These are phyloP conservation scores for Acrossocheilus wenchowensis DNA, from an alignment of 2,797 vertebrate species.

Conservation along the genomic window DNA sequence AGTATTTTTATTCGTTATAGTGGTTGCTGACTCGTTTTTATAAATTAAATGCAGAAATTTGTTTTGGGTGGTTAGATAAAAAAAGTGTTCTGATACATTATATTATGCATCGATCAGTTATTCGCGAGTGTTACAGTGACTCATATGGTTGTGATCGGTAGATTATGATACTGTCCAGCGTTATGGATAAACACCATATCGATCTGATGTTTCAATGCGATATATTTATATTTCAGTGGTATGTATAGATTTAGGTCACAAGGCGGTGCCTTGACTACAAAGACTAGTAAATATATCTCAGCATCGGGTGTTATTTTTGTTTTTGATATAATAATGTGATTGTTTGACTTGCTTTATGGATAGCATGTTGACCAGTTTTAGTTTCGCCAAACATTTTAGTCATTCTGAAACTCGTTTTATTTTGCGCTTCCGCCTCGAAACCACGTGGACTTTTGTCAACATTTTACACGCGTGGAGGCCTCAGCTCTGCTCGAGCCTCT, in stretches of 20 bases:
- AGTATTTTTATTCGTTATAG: fast-evolving
- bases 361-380: background rate
- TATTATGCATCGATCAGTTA: background rate
- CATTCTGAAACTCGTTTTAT: background rate
- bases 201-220: background rate
- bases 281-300: background rate
- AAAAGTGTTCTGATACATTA: background rate
- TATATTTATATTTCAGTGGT: background rate
- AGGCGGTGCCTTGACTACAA: no score
- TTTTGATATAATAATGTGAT: background rate
- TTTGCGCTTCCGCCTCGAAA: conserved; percentile 6
- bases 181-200: background rate
- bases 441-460: conserved; percentile 46
- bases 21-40: no score
- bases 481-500: background rate
- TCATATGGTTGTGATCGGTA: background rate
- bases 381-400: background rate
- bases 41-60: background rate
- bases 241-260: background rate
- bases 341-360: no score
- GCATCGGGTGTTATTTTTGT: background rate
- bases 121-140: background rate
- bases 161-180: background rate
- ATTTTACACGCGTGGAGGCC: background rate
- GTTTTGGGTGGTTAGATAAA: background rate